Evolutionary conservation across 2,797 vertebrate genomes (phyloP), one percentile per base, ranked within the genome.

Genomic region (Onychomys leucogaster): DNA sequence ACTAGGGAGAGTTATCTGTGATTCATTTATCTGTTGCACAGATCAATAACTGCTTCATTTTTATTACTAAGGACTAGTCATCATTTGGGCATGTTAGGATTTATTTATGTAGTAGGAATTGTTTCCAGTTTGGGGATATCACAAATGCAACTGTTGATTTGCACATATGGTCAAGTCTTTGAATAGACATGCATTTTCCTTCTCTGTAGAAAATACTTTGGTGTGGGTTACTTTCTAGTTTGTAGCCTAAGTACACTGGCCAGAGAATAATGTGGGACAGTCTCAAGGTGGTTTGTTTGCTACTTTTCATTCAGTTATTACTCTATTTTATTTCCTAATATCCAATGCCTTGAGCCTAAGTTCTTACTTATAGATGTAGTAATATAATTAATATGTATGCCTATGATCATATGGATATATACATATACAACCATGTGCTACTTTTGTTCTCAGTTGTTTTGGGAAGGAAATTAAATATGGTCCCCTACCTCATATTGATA

Each of bases 131-230:
- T 96, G 55, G 55, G 16, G 10, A 14, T 94, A 6, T 91, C 73
- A 65, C 9, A 93, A 91, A 81, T 86, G 17, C 25, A 96, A 71
- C 37, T 41, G 17, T 41, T 91, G 16, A 23, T 82, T 13, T 57
- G 61, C 69, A 90, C 55, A 61, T 23, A 1, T 25, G 1, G 41
- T 89, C 17, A 81, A 86, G 12, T 92, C 21, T 75, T 87, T 85
- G 32, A 80, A 65, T 67, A 6, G 16, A 37, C 5, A 80, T 25
- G 21, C 21, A n/a, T 67, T 96, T 93, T 69, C 43, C 49, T 89
- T 95, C 43, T 80, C 37, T 91, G 81, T n/a, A 94, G 37, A 81
- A 86, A 89, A 93, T 67, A 52, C 11, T 21, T 77, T 76, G 69
- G 57, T 94, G 29, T 81, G 29, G 0, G 8, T 73, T 94, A 6